phyloP scores from a whole-genome alignment of 2,888 invertebrate species.

The Subacronicta megacephala region DNA sequence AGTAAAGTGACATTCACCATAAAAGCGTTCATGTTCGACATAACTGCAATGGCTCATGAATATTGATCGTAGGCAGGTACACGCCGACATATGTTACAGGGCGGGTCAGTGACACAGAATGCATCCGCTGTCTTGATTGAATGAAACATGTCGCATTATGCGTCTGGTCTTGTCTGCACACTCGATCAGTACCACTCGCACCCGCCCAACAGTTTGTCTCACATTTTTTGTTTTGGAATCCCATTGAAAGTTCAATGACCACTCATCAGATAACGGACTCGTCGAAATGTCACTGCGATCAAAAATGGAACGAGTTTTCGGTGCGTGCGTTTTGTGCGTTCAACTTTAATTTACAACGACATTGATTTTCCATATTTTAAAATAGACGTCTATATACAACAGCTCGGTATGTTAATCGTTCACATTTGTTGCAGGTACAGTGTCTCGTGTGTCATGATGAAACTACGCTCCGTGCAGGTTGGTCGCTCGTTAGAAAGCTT shows the following conservation, averaged over 20 bases:
- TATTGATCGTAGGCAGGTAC: conserved; percentile 66
- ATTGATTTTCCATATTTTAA: conserved; percentile 65
- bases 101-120: conserved; percentile 68
- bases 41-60: conserved; percentile 64
- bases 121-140: conserved; percentile 80
- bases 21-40: conserved; percentile 53
- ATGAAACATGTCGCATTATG: conserved; percentile 71
- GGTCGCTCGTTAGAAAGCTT: conserved; percentile 67
- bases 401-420: conserved; percentile 58
- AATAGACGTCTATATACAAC: conserved; percentile 51
- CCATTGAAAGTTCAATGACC: conserved; percentile 63
- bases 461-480: conserved; percentile 71
- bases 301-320: conserved; percentile 68
- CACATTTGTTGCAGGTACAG: conserved; percentile 73
- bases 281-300: conserved; percentile 58
- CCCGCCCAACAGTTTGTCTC: conserved; percentile 41
- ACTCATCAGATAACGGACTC: conserved; percentile 64
- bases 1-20: conserved; percentile 59
- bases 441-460: conserved; percentile 60
- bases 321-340: conserved; percentile 56
- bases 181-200: conserved; percentile 46
- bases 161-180: conserved; percentile 52
- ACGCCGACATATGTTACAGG: conserved; percentile 58
- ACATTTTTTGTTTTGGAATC: conserved; percentile 65
- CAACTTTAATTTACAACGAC: conserved; percentile 60